Evolutionary conservation across 2,113 vertebrate species (phyloP), one percentile per base, ranked within the genome.

Genomic region (Butorides virescens): DNA sequence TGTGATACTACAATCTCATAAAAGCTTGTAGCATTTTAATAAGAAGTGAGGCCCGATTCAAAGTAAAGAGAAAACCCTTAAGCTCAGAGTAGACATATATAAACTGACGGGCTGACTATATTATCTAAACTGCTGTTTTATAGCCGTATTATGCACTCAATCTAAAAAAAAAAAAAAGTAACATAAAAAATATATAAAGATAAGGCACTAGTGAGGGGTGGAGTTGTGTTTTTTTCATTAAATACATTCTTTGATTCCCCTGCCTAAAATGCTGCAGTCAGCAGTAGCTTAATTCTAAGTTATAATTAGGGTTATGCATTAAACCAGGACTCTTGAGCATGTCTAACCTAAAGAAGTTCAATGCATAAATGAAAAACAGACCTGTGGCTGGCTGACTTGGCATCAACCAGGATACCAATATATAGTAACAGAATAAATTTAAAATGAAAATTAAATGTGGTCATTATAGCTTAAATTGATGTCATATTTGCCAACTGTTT

Each of bases 261-360:
- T 96, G 94, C 92, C 92, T 94, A 98, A 98, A 98, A 95, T 77
- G 96, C 97, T 98, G 86, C 81, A 95, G 98, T 98, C 98, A 98
- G 98, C 98, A 98, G 95, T 92, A 96, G 95, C 96, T 98, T 98
- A 97, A 97, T 97, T 98, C 98, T 98, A 98, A 98, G 80, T 95
- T 98, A 96, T 98, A 98, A 98, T 99, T 98, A 98, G 97, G 98
- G 98, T 98, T 98, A 97, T 97, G 97, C 96, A 98, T 98, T 98
- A 98, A 97, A 98, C 97, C 96, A 96, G 95, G 96, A 96, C 97
- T 98, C 97, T 93, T 95, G 96, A 97, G 96, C 95, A 97, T 72
- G 59, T 97, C 97, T 97, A 97, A 97, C 98, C 97, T 90, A 94
- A 96, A 97, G 97, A 95, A 97, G 95, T 97, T 96, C 92, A 75